phyloP scores from a whole-genome alignment of 1,140 invertebrate genomes.

The Bombus balteatus region DNA sequence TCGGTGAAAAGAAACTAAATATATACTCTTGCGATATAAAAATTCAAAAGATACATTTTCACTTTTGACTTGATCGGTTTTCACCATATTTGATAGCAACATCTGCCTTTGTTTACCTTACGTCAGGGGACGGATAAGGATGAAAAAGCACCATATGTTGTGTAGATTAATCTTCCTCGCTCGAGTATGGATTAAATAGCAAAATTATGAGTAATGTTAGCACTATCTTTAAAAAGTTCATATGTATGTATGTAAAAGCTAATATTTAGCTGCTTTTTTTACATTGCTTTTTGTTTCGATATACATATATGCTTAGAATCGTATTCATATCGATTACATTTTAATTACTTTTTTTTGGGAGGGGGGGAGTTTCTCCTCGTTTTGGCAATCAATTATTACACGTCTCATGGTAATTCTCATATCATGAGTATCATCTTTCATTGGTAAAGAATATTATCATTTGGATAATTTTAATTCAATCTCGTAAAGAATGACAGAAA shows the following conservation, averaged over 20 bases:
- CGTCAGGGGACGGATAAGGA: constrained; percentile 47
- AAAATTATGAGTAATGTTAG: neutral
- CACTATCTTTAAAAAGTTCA: neutral
- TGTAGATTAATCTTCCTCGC: constrained; percentile 32
- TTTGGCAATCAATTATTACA: neutral
- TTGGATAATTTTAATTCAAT: neutral
- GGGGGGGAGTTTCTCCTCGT: too few relatives aligned
- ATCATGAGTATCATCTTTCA: neutral
- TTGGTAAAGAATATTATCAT: neutral
- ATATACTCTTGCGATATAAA: neutral
- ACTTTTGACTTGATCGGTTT: constrained; percentile 40
- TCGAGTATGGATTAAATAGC: neutral
- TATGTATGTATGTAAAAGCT: neutral
- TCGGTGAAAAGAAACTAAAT: too few relatives aligned
- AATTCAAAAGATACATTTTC: neutral
- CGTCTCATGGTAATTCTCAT: too few relatives aligned
- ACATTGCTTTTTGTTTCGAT: neutral
- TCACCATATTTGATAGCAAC: constrained; percentile 44
- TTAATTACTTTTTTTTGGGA: too few relatives aligned
- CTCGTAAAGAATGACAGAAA: neutral
- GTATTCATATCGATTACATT: too few relatives aligned
- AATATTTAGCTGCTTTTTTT: neutral
- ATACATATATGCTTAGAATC: neutral
- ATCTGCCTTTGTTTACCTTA: constrained; percentile 63
- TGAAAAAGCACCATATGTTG: constrained; percentile 54